Conservation (phyloP, 2,888 invertebrate genomes). For the Crocallis elinguaria region DNA sequence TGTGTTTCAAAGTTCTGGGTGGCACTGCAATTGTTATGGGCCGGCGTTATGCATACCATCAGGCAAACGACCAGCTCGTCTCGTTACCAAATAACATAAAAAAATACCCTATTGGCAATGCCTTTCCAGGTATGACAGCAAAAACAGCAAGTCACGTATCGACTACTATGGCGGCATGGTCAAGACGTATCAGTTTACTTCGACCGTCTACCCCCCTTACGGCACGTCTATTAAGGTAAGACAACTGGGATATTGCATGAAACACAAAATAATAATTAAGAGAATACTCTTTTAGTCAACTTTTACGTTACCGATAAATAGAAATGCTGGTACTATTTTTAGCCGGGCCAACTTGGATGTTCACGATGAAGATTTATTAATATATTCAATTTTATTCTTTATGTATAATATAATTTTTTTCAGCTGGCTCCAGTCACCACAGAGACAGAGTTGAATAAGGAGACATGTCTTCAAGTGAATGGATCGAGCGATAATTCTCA, state of each 20-base stretch:
- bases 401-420: background rate
- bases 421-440: slow-evolving; percentile 93
- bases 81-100: too few relatives aligned
- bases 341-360: too few relatives aligned
- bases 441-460: slow-evolving; percentile 87
- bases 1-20: too few relatives aligned
- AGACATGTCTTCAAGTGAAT: slow-evolving; percentile 93
- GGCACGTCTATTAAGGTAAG: slow-evolving; percentile 90
- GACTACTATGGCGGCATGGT: slow-evolving; percentile 98
- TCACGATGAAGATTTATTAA: too few relatives aligned
- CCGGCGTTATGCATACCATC: too few relatives aligned
- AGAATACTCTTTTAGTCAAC: too few relatives aligned
- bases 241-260: background rate
- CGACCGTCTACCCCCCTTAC: slow-evolving; percentile 82
- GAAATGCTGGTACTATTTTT: too few relatives aligned
- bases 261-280: too few relatives aligned
- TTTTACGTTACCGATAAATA: too few relatives aligned
- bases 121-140: slow-evolving; percentile 88
- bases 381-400: background rate
- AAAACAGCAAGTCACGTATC: slow-evolving; percentile 91
- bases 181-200: slow-evolving; percentile 92
- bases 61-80: too few relatives aligned
- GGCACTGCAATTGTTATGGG: too few relatives aligned
- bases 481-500: slow-evolving; percentile 88
- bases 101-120: background rate